These are phyloP conservation scores for Leptatherina wallacei DNA, from an alignment of 2,797 vertebrate genomes.

Conservation along the genomic window DNA sequence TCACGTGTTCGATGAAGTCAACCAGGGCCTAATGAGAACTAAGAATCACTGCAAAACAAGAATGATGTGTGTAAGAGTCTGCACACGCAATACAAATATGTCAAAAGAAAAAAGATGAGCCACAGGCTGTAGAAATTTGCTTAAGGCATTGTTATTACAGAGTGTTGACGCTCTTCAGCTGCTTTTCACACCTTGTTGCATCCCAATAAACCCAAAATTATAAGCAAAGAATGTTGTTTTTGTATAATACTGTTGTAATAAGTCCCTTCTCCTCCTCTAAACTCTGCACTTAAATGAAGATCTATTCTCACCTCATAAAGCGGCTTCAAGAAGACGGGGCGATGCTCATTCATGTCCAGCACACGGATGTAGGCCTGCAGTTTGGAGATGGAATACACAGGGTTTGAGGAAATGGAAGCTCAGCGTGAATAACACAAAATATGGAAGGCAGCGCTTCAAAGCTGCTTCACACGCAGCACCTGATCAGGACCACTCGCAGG, in stretches of 20 bases:
- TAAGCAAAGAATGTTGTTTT: not conserved
- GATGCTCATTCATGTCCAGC: constrained; percentile 92
- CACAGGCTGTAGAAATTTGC: not conserved
- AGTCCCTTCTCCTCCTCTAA: not conserved
- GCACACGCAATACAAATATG: not conserved
- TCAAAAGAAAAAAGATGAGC: not conserved
- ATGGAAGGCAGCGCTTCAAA: not conserved
- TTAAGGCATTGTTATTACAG: not conserved
- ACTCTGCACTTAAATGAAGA: not conserved
- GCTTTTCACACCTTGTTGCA: constrained; percentile 4
- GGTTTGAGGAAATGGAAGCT: constrained; percentile 1
- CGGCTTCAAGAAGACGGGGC: constrained; percentile 88
- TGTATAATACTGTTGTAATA: not conserved
- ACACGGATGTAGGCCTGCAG: constrained; percentile 90
- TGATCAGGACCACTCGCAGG: not conserved
- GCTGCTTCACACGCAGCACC: not conserved
- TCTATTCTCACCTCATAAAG: constrained; percentile 81
- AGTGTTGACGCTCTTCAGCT: not conserved
- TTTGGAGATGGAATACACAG: constrained; percentile 13
- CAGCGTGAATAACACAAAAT: not conserved
- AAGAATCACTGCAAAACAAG: not conserved
- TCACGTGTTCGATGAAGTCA: not conserved
- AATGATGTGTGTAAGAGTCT: not conserved
- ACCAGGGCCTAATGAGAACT: not conserved
- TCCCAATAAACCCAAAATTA: not conserved